Conservation (phyloP, 2,113 vertebrate genomes). For the Phyllopteryx taeniolatus region DNA sequence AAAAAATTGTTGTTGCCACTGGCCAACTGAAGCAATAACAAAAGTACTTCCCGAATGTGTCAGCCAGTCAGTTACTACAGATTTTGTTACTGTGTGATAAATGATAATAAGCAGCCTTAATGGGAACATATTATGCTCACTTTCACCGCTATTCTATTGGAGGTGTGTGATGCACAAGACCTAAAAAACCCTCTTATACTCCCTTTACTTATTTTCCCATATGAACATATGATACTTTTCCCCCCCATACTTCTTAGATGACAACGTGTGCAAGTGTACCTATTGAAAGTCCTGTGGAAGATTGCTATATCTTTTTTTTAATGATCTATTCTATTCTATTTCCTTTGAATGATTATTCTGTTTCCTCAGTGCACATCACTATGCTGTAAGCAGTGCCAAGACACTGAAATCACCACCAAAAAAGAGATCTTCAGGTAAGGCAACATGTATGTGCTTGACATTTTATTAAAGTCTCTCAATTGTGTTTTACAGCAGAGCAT, state of each 20-base stretch:
- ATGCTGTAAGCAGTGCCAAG: constrained; percentile 94
- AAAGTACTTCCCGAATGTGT: background rate
- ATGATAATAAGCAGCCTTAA: constrained; percentile 16
- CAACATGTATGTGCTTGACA: background rate
- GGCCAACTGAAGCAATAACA: background rate
- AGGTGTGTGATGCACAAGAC: background rate
- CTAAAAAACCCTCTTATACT: background rate
- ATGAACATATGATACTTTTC: background rate
- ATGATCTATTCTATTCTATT: constrained; percentile 1
- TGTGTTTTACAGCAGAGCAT: background rate
- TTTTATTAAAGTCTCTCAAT: background rate
- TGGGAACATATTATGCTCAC: constrained; percentile 2
- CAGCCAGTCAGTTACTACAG: background rate
- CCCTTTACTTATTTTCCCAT: background rate
- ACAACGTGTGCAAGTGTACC: background rate
- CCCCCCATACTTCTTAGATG: background rate
- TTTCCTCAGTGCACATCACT: constrained; percentile 87
- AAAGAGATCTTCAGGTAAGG: constrained; percentile 98
- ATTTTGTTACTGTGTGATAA: background rate
- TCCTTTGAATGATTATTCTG: background rate
- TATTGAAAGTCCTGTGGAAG: background rate
- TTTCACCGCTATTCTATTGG: background rate
- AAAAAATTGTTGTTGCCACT: background rate
- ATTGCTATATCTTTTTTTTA: background rate
- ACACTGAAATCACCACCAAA: constrained; percentile 97